Evolutionary conservation across 2,888 invertebrate species (phyloP).

Genomic region (Drosophila stalkeri): DNA sequence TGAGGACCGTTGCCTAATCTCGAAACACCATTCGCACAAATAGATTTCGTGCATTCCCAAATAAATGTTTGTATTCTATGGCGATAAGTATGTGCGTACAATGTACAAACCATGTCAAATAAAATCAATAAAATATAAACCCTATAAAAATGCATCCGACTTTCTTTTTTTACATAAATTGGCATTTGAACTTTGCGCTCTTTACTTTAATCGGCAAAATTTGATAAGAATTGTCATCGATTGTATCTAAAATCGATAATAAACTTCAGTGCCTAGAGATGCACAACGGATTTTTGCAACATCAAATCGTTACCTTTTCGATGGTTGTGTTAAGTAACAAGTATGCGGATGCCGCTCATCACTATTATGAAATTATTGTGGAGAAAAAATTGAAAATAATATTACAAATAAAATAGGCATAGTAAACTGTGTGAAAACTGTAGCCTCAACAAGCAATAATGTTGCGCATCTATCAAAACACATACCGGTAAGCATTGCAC

Average conservation of each 20-base stretch:
- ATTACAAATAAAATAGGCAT: conserved; percentile 27
- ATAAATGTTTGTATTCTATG: conserved; percentile 51
- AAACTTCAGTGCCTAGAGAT: conserved; percentile 1
- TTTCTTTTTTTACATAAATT: background rate
- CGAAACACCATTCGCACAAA: conserved; percentile 62
- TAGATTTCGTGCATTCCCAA: conserved; percentile 60
- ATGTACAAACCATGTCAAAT: conserved; percentile 58
- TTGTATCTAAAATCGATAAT: conserved; percentile 15
- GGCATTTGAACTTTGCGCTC: conserved; percentile 17
- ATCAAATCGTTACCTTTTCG: conserved; percentile 30
- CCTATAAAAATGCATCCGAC: background rate
- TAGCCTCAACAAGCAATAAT: conserved; percentile 57
- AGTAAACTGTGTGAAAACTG: conserved; percentile 55
- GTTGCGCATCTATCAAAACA: conserved; percentile 73
- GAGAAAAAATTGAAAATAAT: conserved; percentile 52
- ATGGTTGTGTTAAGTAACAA: conserved; percentile 48
- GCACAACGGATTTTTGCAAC: background rate
- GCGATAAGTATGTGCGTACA: conserved; percentile 54
- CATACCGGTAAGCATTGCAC: conserved; percentile 66
- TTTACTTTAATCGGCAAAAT: background rate
- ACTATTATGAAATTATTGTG: conserved; percentile 58
- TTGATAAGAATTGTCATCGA: conserved; percentile 15
- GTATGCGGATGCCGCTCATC: conserved; percentile 43
- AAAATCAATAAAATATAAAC: conserved; percentile 55
- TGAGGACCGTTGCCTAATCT: conserved; percentile 55